Base-by-base conservation (phyloP, 35 echinoderm and acorn worm species). In the Amphiura filiformis region DNA sequence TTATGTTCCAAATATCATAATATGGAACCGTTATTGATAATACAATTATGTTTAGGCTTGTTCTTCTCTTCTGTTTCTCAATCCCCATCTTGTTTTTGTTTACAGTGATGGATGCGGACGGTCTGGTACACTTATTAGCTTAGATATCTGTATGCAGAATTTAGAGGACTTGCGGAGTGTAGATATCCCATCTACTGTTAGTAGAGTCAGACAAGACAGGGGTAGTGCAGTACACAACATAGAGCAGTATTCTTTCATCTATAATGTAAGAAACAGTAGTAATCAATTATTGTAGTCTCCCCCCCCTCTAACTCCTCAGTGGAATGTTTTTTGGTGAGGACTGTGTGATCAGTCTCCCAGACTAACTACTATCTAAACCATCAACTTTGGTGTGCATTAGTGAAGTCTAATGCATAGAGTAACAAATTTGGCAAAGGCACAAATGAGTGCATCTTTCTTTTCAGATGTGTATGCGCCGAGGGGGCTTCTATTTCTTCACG, bases 211-310 rank as follows among this genome's bases (percentile, higher is more conserved):
- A 32, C 88, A 90, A 80, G 93, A 90, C 78, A 70, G 93, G 33
- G 92, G 87, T 28, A 37, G 64, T 35, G 93, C 57, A 47, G 88
- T 94, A 20, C 77, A 76, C 12, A 86, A 85, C 79, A 80, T 28
- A 15, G 83, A 90, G 32, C 93, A 94, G 84, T 94, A 94, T 83
- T 84, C 84, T 20, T 94, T 87, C 79, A 94, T 94, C 31, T 94
- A 94, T 65, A 89, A 87, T 88, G 93, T 94, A 57, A 76, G 79
- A 36, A 79, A n/a, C n/a, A n/a, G n/a, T n/a, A n/a, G n/a, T n/a
- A n/a, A n/a, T n/a, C n/a, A n/a, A n/a, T n/a, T n/a, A n/a, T n/a
- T n/a, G n/a, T n/a, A n/a, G n/a, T n/a, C n/a, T n/a, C n/a, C n/a
- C n/a, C n/a, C n/a, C n/a, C n/a, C n/a, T n/a, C n/a, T n/a, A n/a